Conservation (phyloP, 1,140 invertebrate genomes). For the Tetragnatha versicolor region DNA sequence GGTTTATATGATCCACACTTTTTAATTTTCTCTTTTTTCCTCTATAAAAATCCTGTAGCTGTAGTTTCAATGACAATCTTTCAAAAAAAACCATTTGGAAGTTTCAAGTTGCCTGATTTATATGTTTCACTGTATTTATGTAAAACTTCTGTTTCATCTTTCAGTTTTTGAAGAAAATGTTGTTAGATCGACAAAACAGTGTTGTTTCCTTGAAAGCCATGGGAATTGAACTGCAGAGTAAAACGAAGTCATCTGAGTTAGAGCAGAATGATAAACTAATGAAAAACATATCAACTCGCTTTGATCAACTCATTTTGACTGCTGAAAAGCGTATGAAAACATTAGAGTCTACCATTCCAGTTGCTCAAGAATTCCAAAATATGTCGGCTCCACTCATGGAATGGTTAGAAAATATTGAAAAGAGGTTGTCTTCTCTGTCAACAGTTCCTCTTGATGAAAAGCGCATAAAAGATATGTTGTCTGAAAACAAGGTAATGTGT, state of each 20-base stretch:
- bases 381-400: constrained; percentile 80
- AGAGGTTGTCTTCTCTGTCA: constrained; percentile 86
- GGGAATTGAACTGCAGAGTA: constrained; percentile 84
- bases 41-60: too few relatives aligned
- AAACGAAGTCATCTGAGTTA: constrained; percentile 81
- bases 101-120: too few relatives aligned
- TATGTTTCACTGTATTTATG: neutral
- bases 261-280: constrained; percentile 88
- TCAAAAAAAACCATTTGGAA: too few relatives aligned
- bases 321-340: constrained; percentile 85
- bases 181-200: constrained; percentile 89
- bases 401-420: constrained; percentile 90
- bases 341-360: constrained; percentile 84
- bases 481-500: constrained; percentile 71
- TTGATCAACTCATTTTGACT: constrained; percentile 79
- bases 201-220: constrained; percentile 86
- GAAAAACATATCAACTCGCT: constrained; percentile 82
- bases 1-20: constrained; percentile 62
- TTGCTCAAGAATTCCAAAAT: constrained; percentile 81
- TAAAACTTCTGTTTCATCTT: neutral
- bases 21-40: constrained; percentile 5
- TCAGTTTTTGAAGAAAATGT: constrained; percentile 91
- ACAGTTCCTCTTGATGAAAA: constrained; percentile 91
- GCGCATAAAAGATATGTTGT: constrained; percentile 85
- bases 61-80: too few relatives aligned